Evolutionary conservation across 2,797 vertebrate species (phyloP), one percentile per base, ranked within the genome.

Genomic region (Otus scops): DNA sequence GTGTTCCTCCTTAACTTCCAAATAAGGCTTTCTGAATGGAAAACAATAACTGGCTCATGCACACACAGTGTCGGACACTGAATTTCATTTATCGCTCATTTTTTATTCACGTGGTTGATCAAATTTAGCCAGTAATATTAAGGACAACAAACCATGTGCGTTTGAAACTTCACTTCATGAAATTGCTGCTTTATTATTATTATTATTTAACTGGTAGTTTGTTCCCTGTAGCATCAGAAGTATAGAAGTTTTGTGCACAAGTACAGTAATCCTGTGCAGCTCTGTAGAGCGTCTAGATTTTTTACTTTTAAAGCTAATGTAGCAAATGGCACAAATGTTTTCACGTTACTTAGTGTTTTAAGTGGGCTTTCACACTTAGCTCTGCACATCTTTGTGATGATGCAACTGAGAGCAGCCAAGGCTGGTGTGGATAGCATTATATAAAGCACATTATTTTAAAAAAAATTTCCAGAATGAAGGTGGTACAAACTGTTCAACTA

Each of bases 11-110:
- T 91, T 83, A 89, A 85, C 59, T 93, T 95, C 91, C 93, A 92
- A 95, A 94, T 95, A 93, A 92, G 89, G 76, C 69, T 95, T 83
- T 78, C 91, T 96, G 89, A 92, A 93, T 91, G 94, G 81, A 95
- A 87, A 96, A 76, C 92, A 85, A 21, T 91, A 88, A 81, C 85
- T 75, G 80, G 48, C 69, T 68, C 11, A 1, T 34, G 87, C 53
- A 74, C 50, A 18, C 59, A 4, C 32, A 38, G 48, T 5, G 0
- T 78, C 0, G 6, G 70, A 70, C 84, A 43, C 32, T 14, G 7
- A 43, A n/a, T 81, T 95, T 88, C 36, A 26, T 57, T 71, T 86
- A 16, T 64, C 18, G 0, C 60, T 84, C 43, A 10, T 41, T 69
- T 77, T 78, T 65, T 69, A 7, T 85, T 92, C 56, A 10, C 4